A percentile compares a stretch with the other conserved stretches of the same genome.
Evolutionary conservation across 30 jellyfish, hydroid and myxozoan species (phyloP).

Genomic region (Aurelia aurita complex sp. Pacific): DNA sequence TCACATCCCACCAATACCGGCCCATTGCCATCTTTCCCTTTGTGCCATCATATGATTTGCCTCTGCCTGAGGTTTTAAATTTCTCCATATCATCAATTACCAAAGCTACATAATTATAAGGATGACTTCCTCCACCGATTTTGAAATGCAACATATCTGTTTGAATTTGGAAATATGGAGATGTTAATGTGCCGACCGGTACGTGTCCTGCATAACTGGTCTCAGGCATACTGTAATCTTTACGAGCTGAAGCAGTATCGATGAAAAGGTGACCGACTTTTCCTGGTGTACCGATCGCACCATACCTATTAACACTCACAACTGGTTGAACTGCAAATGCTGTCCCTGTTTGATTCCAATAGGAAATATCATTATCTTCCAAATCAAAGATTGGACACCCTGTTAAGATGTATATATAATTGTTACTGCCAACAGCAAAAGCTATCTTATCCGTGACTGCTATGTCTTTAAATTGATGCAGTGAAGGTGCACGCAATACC

Average conservation of each 20-base stretch:
- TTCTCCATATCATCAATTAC: slow-evolving; percentile 4
- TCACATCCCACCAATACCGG: slow-evolving; percentile 55
- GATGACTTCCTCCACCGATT: slow-evolving; percentile 55
- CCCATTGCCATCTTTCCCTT: slow-evolving; percentile 5
- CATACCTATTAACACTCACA: not conserved
- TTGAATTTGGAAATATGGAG: slow-evolving; percentile 52
- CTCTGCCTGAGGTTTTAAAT: slow-evolving; percentile 11
- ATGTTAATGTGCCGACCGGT: slow-evolving; percentile 32
- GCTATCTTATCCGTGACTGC: slow-evolving; percentile 37
- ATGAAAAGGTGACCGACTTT: slow-evolving; percentile 34
- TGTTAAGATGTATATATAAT: slow-evolving; percentile 2
- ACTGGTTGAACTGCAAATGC: slow-evolving; percentile 42
- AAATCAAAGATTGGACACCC: slow-evolving; percentile 61
- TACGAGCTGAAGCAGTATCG: slow-evolving; percentile 26
- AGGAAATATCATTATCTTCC: slow-evolving; percentile 24
- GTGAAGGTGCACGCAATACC: slow-evolving; percentile 50
- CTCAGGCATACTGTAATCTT: not conserved
- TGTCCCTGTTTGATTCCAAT: slow-evolving; percentile 18
- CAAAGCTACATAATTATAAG: slow-evolving; percentile 32
- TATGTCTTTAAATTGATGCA: slow-evolving; percentile 16
- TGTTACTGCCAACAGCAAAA: slow-evolving; percentile 10
- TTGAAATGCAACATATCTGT: slow-evolving; percentile 29
- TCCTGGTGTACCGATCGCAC: slow-evolving; percentile 11
- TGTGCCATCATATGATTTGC: not conserved
- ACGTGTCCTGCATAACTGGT: not conserved